Evolutionary conservation across 2,113 vertebrate genomes (phyloP).

Genomic region (Oryzias curvinotus): DNA sequence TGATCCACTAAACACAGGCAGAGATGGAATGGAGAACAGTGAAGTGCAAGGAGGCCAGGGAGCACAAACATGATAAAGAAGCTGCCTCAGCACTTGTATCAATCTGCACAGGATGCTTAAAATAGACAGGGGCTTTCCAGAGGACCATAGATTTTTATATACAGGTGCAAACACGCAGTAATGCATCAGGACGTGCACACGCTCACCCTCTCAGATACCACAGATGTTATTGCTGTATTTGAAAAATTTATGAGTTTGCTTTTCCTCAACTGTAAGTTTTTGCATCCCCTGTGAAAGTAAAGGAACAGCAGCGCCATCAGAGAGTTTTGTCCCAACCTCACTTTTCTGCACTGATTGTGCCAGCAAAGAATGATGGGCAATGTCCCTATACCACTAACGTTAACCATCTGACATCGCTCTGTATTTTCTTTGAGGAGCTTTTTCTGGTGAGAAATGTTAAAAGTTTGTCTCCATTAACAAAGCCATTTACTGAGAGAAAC

Average conservation of each 20-base stretch:
- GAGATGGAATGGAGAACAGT: conserved; percentile 45
- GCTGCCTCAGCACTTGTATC: conserved; percentile 70
- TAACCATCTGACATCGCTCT: conserved; percentile 35
- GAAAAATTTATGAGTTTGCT: conserved; percentile 65
- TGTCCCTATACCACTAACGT: conserved; percentile 33
- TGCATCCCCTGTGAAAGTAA: conserved; percentile 30
- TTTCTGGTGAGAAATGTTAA: conserved; percentile 59
- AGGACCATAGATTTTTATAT: conserved; percentile 44
- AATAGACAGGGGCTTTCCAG: conserved; percentile 59
- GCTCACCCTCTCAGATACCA: conserved; percentile 28
- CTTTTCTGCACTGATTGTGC: conserved; percentile 16
- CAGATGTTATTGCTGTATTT: conserved; percentile 58
- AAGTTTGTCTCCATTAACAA: conserved; percentile 53
- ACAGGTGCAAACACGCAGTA: conserved; percentile 15
- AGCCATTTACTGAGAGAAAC: conserved; percentile 41
- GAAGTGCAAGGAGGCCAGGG: conserved; percentile 20
- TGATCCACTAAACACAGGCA: conserved; percentile 26
- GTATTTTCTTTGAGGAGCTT: conserved; percentile 47
- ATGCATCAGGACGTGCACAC: conserved; percentile 19
- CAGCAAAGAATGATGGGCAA: conserved; percentile 49
- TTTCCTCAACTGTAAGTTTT: conserved; percentile 13
- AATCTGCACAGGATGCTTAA: conserved; percentile 52
- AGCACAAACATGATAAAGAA: conserved; percentile 45
- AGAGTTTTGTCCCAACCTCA: conserved; percentile 45
- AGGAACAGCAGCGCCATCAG: conserved; percentile 24